A percentile compares a stretch with the other conserved stretches of the same genome.
phyloP scores from a whole-genome alignment of 2,797 vertebrate genomes.

The Lates japonicus region DNA sequence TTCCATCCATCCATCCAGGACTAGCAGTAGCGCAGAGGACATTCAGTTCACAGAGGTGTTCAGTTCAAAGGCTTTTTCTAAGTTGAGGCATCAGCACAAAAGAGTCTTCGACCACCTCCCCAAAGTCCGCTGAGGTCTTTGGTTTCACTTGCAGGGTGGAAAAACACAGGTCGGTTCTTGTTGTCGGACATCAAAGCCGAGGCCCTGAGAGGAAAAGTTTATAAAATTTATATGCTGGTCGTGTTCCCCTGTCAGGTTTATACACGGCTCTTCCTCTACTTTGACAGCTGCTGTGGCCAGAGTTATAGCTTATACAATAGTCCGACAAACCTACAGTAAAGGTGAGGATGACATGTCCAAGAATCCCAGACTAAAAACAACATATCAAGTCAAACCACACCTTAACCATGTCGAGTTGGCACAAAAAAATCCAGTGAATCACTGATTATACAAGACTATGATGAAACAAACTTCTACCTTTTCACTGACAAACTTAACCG shows the following conservation, averaged over 20 bases:
- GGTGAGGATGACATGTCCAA: neutral
- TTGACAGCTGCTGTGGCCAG: constrained; percentile 62
- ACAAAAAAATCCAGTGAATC: constrained; percentile 9
- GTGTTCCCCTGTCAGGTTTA: constrained; percentile 59
- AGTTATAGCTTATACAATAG: constrained; percentile 37
- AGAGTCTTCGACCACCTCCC: constrained; percentile 12
- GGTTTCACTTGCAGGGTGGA: constrained; percentile 64
- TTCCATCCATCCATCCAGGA: constrained; percentile 25
- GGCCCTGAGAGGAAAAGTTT: constrained; percentile 40
- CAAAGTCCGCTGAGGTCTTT: constrained; percentile 49
- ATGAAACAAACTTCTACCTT: neutral
- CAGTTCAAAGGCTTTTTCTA: constrained; percentile 56
- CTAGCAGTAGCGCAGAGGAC: neutral
- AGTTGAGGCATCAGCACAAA: constrained; percentile 63
- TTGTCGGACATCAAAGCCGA: constrained; percentile 68
- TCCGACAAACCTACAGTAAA: constrained; percentile 3
- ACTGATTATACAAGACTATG: neutral
- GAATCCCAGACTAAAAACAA: neutral
- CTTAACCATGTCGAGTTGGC: neutral
- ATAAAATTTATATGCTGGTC: constrained; percentile 43
- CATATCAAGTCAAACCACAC: neutral
- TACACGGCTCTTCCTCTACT: constrained; percentile 41
- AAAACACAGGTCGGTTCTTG: constrained; percentile 59
- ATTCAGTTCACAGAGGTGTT: constrained; percentile 49
- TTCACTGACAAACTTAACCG: neutral